Percentiles rank a stretch among this genome's conserved stretches.
Conservation (phyloP, 1,140 invertebrate species). For the Dreissena polymorpha region DNA sequence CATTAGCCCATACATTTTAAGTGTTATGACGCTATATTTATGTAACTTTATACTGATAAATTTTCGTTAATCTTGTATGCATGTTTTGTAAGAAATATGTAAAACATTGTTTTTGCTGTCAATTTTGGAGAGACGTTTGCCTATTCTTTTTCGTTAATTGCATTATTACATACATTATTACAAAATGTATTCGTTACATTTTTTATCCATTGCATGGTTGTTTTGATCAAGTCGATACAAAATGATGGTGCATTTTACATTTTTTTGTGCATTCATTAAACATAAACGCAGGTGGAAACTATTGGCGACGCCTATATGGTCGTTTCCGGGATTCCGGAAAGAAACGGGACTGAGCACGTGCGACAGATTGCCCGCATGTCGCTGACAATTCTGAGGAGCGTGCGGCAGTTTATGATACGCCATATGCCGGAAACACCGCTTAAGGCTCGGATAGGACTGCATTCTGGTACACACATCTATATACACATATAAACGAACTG, state of each 20-base stretch:
- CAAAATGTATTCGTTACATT: background rate
- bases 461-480: conserved; percentile 53
- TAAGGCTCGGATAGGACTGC: conserved; percentile 58
- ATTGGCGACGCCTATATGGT: conserved; percentile 83
- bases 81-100: background rate
- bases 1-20: background rate
- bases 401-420: conserved; percentile 81
- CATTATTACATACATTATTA: background rate
- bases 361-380: conserved; percentile 84
- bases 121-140: too few species aligned
- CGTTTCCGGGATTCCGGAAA: conserved; percentile 62
- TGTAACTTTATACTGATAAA: background rate
- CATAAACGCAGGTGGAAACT: conserved; percentile 54
- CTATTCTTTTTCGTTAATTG: too few species aligned
- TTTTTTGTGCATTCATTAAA: background rate
- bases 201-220: background rate
- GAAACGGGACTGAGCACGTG: conserved; percentile 78
- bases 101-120: background rate
- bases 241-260: background rate
- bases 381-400: conserved; percentile 80
- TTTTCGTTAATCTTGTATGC: background rate
- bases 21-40: background rate
- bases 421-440: conserved; percentile 74
- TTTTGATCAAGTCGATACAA: background rate
- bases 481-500: background rate